Evolutionary conservation across 2,888 invertebrate species (phyloP), one percentile per base, ranked within the genome.

Genomic region (Lucinisca nassula): DNA sequence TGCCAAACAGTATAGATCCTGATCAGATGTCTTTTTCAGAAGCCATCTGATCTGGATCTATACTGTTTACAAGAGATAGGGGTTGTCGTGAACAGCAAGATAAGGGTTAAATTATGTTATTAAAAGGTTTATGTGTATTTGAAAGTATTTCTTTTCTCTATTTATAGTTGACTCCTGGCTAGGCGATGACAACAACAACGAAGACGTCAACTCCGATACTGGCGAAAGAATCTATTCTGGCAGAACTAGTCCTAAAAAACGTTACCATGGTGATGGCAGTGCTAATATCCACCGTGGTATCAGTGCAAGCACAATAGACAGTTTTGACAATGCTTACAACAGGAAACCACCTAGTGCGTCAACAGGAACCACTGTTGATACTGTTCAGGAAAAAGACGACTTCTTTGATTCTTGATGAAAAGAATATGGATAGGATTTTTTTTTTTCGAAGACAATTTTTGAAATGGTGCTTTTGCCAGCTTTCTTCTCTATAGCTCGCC

Each of bases 281-380:
- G 78, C 67, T 3, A 74, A 73, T 10, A 72, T 90, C 24, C 73
- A 83, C 1, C 89, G 89, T 1, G 90, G 90, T 24, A 84, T 85
- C 17, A 95, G 95, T 92, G 92, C 92, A 49, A 94, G 93, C 58
- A 94, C 95, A 10, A 84, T 93, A 17, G 95, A 94, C 87, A 94
- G 93, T 81, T 94, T 92, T 87, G 94, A 95, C 74, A 92, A 93
- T 86, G 94, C 94, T 17, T 93, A 93, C 73, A 88, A 90, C 37
- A 76, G 90, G 55, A 92, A 90, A 82, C 88, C 88, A 32, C 87
- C 82, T 17, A 85, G 84, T 80, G 84, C 88, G 14, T 84, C 86
- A 6, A 70, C 87, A 30, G 77, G 72, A 27, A 58, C 75, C 27
- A 32, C 74, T 38, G 37, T 75, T 24, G 73, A 89, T 17, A 78